Base-by-base conservation (phyloP, 2,113 vertebrate species). In the Donacobius atricapilla region DNA sequence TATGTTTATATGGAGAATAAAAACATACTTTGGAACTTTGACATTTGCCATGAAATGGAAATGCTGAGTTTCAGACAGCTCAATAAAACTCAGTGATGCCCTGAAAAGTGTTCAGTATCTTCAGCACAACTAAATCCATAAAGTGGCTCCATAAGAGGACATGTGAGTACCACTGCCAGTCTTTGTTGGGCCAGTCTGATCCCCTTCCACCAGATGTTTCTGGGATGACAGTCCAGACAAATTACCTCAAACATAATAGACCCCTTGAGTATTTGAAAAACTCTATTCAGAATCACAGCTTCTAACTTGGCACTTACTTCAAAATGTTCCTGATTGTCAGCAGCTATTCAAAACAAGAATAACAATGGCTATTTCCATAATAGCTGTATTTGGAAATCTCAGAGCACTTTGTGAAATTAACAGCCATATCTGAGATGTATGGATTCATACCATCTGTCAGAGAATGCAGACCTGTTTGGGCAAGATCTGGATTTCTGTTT, bases 341-440 rank as follows among this genome's bases (percentile, higher is more conserved):
- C 87, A 94, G 72, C 37, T 87, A 87, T 71, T 95, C 91, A 87
- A 96, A 87, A 23, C 33, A 87, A 87, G 65, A 94, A 79, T 75
- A 84, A 93, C 64, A 96, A 89, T 61, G 37, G 48, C 40, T 77
- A 71, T 92, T 94, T 87, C 57, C 57, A 53, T 75, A 94, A 96
- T 75, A 87, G 87, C 47, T 87, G 51, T 33, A 66, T 93, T 95
- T 92, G 65, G 92, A 97, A 94, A 92, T 89, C 64, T 84, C 60
- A 64, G 69, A 66, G 69, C 47, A 40, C 11, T 93, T 31, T 48
- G 65, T 87, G 53, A 94, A 84, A 44, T 89, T n/a, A 51, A 63
- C 35, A 89, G 72, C 75, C 19, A n/a, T 40, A 44, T 68, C 56
- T 53, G 48, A 81, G 35, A 56, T 60, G 28, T 23, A 71, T 1